Conservation (phyloP, 2,888 invertebrate genomes). For the Plusia festucae region DNA sequence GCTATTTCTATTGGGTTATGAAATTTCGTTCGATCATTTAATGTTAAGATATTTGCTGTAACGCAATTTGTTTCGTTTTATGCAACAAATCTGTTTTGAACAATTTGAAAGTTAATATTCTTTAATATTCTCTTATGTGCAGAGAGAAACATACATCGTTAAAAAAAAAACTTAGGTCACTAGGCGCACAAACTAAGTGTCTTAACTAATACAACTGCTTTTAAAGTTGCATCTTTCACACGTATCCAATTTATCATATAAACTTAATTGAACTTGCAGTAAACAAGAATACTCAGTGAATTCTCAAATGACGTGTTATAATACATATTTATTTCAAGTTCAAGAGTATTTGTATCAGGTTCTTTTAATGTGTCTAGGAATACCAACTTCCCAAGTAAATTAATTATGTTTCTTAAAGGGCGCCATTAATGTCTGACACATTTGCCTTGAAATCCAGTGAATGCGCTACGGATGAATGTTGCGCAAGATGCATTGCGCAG, state of each 20-base stretch:
- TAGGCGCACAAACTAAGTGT: too few species aligned
- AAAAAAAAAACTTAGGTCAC: too few species aligned
- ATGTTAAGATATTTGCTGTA: constrained; percentile 33
- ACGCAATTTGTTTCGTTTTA: constrained; percentile 55
- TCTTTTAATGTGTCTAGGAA: neutral
- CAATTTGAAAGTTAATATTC: constrained; percentile 51
- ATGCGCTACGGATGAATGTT: constrained; percentile 12
- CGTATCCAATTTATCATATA: too few species aligned
- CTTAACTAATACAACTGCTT: neutral
- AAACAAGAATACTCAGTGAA: too few species aligned
- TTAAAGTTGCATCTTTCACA: neutral
- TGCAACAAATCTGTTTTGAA: constrained; percentile 62
- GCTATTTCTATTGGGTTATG: constrained; percentile 17
- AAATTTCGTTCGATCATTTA: constrained; percentile 27
- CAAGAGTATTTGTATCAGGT: too few species aligned
- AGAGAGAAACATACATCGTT: too few species aligned
- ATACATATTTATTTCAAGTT: too few species aligned
- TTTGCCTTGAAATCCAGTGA: constrained; percentile 12
- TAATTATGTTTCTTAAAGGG: neutral
- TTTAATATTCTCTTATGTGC: constrained; percentile 14
- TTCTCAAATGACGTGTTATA: neutral
- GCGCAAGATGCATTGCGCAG: constrained; percentile 21
- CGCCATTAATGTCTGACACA: neutral
- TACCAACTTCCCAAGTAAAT: neutral
- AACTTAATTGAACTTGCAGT: too few species aligned